phyloP scores from a whole-genome alignment of 2,113 vertebrate genomes.

The Solenodon paradoxus region DNA sequence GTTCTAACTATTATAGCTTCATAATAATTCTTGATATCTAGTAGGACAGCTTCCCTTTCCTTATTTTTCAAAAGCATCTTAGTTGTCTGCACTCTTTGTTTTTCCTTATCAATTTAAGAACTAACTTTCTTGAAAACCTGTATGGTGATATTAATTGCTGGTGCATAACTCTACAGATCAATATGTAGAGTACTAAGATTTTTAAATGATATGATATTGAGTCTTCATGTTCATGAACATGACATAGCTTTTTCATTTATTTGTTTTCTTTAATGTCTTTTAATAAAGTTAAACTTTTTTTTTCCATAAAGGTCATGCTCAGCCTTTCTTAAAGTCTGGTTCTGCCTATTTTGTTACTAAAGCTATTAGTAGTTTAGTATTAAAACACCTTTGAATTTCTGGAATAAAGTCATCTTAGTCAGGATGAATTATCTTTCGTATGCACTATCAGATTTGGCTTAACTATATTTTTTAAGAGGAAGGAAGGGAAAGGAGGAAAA shows the following conservation, averaged over 20 bases:
- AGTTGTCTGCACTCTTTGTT: neutral
- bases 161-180: neutral
- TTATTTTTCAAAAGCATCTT: neutral
- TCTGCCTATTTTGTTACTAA: neutral
- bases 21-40: too few species aligned
- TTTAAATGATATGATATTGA: neutral
- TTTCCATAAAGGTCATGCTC: neutral
- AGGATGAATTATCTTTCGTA: neutral
- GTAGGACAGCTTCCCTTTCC: neutral
- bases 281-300: neutral
- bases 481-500: too few species aligned
- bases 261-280: neutral
- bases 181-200: neutral
- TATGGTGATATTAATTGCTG: neutral
- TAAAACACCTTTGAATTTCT: neutral
- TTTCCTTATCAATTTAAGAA: neutral
- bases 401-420: neutral
- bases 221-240: neutral
- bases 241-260: neutral
- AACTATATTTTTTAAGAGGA: neutral
- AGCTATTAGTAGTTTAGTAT: neutral
- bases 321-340: neutral
- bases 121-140: neutral
- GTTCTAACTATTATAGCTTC: too few species aligned
- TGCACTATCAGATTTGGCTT: neutral